phyloP scores from a whole-genome alignment of 2,888 invertebrate species.

The Carpatolechia fugitivella region DNA sequence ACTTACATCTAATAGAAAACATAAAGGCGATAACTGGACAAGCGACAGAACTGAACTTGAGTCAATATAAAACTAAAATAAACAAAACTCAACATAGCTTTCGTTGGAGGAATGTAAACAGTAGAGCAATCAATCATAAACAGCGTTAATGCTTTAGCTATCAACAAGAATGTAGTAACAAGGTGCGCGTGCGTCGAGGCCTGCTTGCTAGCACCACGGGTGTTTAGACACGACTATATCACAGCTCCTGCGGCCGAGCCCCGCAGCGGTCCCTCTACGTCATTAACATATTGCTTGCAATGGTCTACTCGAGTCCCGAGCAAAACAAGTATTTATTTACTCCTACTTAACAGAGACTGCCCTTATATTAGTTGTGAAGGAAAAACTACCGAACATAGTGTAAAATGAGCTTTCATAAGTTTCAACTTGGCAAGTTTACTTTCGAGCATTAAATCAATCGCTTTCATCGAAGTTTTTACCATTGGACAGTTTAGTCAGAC shows the following conservation, averaged over 20 bases:
- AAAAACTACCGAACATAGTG: not conserved
- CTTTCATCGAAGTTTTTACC: not conserved
- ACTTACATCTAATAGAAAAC: slow-evolving; percentile 58
- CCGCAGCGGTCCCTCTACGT: not conserved
- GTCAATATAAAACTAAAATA: slow-evolving; percentile 67
- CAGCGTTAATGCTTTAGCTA: slow-evolving; percentile 42
- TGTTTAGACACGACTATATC: slow-evolving; percentile 33
- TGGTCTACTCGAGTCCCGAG: not conserved
- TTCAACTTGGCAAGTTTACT: slow-evolving; percentile 2
- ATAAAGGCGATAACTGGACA: slow-evolving; percentile 65
- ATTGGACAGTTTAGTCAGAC: not conserved
- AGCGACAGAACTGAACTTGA: slow-evolving; percentile 55
- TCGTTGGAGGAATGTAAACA: slow-evolving; percentile 77
- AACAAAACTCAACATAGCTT: slow-evolving; percentile 75
- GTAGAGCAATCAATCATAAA: slow-evolving; percentile 72
- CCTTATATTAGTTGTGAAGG: not conserved
- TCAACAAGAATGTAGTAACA: slow-evolving; percentile 69
- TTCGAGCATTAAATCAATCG: not conserved
- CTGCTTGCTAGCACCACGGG: slow-evolving; percentile 69
- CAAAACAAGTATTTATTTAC: not conserved
- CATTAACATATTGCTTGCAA: not conserved
- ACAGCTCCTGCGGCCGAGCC: slow-evolving; percentile 24
- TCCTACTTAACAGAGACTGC: not conserved
- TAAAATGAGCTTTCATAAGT: not conserved
- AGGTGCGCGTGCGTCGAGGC: slow-evolving; percentile 53